Evolutionary conservation across 1,140 invertebrate species (phyloP).

Genomic region (fruit fly (Drosophila melanogaster)): DNA sequence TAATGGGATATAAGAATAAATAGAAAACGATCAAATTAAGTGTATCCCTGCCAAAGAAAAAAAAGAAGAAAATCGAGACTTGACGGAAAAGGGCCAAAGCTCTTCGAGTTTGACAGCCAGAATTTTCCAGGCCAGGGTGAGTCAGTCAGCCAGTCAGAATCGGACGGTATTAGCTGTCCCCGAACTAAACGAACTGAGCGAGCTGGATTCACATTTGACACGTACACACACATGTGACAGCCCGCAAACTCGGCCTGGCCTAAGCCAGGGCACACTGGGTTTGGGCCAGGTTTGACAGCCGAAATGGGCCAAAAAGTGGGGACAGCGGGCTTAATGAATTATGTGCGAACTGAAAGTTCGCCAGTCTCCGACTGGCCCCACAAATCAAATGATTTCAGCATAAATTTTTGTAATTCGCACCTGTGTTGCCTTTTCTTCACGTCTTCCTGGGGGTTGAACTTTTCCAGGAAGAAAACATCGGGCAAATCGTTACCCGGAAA

Average conservation of each 20-base stretch:
- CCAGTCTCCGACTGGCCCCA: constrained; percentile 10
- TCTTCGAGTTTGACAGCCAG: neutral
- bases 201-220: constrained; percentile 47
- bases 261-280: constrained; percentile 36
- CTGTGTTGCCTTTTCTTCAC: constrained; percentile 6
- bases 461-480: constrained; percentile 13
- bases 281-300: constrained; percentile 43
- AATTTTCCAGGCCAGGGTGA: constrained; percentile 10
- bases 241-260: constrained; percentile 26
- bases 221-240: constrained; percentile 51
- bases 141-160: constrained; percentile 5
- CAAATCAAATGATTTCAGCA: constrained; percentile 57
- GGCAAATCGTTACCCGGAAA: constrained; percentile 5
- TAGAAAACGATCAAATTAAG: neutral
- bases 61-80: neutral
- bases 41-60: neutral
- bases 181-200: constrained; percentile 20
- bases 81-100: neutral
- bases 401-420: constrained; percentile 49
- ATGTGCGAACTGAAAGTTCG: constrained; percentile 47
- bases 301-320: constrained; percentile 16
- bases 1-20: neutral
- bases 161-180: constrained; percentile 26
- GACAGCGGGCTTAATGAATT: constrained; percentile 51
- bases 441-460: neutral